Conservation (phyloP, 30 jellyfish, hydroid and myxozoan genomes). For the Cassiopea andromeda region DNA sequence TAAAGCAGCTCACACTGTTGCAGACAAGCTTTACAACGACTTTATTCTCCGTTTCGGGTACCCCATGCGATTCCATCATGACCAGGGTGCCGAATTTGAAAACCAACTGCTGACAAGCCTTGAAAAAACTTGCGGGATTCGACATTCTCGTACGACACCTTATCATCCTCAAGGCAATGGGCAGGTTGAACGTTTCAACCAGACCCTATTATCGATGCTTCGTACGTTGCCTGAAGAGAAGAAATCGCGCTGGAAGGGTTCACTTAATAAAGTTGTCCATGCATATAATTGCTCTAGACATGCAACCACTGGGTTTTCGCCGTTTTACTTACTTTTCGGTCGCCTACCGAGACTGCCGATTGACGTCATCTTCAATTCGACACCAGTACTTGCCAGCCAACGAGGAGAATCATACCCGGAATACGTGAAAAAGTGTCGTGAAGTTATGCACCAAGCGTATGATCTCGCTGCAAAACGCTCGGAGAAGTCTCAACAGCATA, state of each 20-base stretch:
- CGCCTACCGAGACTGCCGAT: conserved; percentile 41
- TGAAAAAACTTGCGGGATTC: not conserved
- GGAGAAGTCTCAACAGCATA: not conserved
- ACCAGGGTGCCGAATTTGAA: conserved; percentile 49
- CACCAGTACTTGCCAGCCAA: not conserved
- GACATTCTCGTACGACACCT: conserved; percentile 26
- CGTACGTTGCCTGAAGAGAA: conserved; percentile 22
- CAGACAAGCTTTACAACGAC: conserved; percentile 22
- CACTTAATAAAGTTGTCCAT: conserved; percentile 24
- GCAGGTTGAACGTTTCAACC: conserved; percentile 23
- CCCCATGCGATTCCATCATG: conserved; percentile 43
- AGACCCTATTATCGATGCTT: conserved; percentile 14
- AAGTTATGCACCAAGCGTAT: conserved; percentile 50
- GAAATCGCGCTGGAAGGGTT: conserved; percentile 16
- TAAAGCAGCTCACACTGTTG: conserved; percentile 56
- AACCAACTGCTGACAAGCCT: conserved; percentile 7
- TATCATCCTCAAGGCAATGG: conserved; percentile 41
- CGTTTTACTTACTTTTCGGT: conserved; percentile 50
- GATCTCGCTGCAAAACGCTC: not conserved
- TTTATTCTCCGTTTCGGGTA: conserved; percentile 34
- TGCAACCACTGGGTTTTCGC: conserved; percentile 53
- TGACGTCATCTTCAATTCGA: conserved; percentile 24
- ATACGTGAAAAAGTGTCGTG: conserved; percentile 29
- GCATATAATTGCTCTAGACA: conserved; percentile 55
- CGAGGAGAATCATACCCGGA: not conserved